Percentiles rank a stretch among this genome's conserved stretches.
Evolutionary conservation across 2,113 vertebrate genomes (phyloP).

Genomic region (Pseudopipra pipra): DNA sequence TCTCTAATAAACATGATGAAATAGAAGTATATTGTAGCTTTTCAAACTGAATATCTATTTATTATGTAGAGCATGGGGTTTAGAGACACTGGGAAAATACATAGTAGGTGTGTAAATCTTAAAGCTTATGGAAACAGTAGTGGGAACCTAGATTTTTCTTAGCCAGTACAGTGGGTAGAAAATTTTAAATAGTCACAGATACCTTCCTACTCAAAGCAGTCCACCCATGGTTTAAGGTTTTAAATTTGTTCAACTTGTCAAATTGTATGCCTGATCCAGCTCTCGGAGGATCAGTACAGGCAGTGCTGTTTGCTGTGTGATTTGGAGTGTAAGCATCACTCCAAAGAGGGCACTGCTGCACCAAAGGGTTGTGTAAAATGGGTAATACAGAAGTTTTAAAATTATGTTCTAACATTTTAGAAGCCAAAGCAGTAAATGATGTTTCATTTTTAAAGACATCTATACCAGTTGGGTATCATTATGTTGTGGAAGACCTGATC

Average conservation of each 20-base stretch:
- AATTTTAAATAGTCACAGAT: not conserved
- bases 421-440: not conserved
- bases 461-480: fast-evolving
- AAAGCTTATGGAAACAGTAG: not conserved
- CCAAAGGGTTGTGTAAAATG: not conserved
- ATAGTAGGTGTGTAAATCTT: not conserved
- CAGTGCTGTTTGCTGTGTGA: not conserved
- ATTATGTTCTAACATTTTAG: not conserved
- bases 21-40: not conserved
- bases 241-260: not conserved
- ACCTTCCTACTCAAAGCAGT: not conserved
- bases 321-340: not conserved
- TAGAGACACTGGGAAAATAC: not conserved
- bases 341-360: not conserved
- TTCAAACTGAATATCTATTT: not conserved
- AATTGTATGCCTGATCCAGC: not conserved
- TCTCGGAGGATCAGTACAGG: not conserved
- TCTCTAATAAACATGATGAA: not conserved
- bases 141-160: not conserved
- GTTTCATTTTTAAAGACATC: not conserved
- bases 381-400: not conserved
- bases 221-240: not conserved
- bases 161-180: not conserved
- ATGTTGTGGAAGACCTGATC: not conserved
- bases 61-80: not conserved